These are phyloP conservation scores for Prinia subflava DNA, from an alignment of 2,113 vertebrate species.

Conservation along the genomic window DNA sequence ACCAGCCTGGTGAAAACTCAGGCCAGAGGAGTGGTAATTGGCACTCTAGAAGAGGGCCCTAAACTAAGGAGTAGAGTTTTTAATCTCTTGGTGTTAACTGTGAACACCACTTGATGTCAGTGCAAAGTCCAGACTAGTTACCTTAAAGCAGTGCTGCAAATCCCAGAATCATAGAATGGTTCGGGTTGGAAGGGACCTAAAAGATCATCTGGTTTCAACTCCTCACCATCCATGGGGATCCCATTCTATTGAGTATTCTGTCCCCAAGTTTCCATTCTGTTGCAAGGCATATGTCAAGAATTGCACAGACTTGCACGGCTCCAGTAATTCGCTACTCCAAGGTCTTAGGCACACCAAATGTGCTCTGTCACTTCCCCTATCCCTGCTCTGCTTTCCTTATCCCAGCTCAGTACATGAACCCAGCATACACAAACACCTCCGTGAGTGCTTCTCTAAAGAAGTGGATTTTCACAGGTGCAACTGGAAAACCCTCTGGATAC, in stretches of 20 bases:
- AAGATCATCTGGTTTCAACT: background rate
- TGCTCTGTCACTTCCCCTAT: background rate
- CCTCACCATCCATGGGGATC: fast-evolving
- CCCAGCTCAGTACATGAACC: background rate
- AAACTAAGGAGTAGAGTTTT: background rate
- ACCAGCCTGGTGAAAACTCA: background rate
- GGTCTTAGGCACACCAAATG: background rate
- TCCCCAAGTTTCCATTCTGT: background rate
- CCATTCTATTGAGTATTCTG: background rate
- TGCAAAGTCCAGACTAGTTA: background rate
- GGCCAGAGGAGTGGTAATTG: background rate
- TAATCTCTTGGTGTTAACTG: background rate
- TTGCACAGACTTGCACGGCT: background rate
- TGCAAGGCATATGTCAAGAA: background rate
- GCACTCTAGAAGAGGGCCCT: background rate
- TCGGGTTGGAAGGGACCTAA: background rate
- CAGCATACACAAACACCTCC: background rate
- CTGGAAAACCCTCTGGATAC: background rate
- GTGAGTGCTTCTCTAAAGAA: background rate
- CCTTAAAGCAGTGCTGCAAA: background rate
- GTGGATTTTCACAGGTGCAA: background rate
- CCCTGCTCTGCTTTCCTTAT: background rate
- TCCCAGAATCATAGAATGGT: background rate
- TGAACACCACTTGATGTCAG: background rate
- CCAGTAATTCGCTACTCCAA: background rate